phyloP scores from a whole-genome alignment of 2,888 invertebrate genomes.

The Protonemura montana region DNA sequence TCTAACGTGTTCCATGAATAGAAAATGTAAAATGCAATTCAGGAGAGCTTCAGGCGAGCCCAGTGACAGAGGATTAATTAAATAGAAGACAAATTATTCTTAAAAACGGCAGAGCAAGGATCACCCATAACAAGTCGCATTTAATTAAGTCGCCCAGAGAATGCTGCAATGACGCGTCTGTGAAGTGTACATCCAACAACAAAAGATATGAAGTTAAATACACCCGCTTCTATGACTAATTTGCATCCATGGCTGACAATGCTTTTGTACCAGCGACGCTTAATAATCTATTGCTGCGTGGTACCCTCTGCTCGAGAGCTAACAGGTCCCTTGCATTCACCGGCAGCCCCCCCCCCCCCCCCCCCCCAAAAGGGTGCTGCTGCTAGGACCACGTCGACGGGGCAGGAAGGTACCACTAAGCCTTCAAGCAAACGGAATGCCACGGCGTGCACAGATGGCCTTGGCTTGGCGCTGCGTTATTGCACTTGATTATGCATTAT shows the following conservation, averaged over 20 bases:
- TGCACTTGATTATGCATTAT: slow-evolving; percentile 44
- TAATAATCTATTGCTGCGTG: slow-evolving; percentile 41
- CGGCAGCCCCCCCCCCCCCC: not conserved
- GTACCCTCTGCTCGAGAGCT: slow-evolving; percentile 32
- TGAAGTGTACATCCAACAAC: no score
- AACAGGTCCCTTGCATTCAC: slow-evolving; percentile 25
- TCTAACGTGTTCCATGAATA: no score
- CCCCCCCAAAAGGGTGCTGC: slow-evolving; percentile 22
- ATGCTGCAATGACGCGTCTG: no score
- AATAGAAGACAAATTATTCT: no score
- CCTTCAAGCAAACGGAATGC: slow-evolving; percentile 44
- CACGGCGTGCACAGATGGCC: slow-evolving; percentile 31
- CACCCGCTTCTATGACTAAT: not conserved
- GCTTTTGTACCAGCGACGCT: slow-evolving; percentile 43
- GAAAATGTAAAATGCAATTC: no score
- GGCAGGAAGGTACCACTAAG: not conserved
- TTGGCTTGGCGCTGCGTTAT: slow-evolving; percentile 35
- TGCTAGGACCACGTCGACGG: not conserved
- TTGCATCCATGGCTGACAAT: not conserved
- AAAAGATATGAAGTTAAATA: no score
- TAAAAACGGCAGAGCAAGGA: no score
- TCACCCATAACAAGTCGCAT: no score
- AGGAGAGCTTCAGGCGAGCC: no score
- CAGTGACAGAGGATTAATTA: no score
- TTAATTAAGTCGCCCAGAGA: no score